Percentiles rank a stretch among this genome's conserved stretches.
These are phyloP conservation scores for Gonioctena quinquepunctata DNA, from an alignment of 1,140 invertebrate species.

Conservation along the genomic window DNA sequence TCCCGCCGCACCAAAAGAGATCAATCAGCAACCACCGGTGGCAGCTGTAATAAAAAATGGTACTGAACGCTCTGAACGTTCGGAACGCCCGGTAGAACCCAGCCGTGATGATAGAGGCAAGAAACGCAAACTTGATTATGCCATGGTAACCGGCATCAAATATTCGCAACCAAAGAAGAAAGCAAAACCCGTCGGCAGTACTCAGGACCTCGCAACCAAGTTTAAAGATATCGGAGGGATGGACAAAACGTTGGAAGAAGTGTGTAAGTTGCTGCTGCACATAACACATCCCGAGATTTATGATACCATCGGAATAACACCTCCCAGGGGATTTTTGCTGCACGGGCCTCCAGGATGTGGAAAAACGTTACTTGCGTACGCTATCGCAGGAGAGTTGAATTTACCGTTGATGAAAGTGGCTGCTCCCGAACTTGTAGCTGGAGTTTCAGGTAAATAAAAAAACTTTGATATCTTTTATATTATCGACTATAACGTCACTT, in stretches of 20 bases:
- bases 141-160: background rate
- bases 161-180: background rate
- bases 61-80: background rate
- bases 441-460: slow-evolving; percentile 69
- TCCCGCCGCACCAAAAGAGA: background rate
- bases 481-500: no score
- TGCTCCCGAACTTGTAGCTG: slow-evolving; percentile 90
- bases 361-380: slow-evolving; percentile 88
- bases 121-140: background rate
- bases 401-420: slow-evolving; percentile 84
- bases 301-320: slow-evolving; percentile 74
- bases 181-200: background rate
- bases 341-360: slow-evolving; percentile 93
- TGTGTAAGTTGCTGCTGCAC: slow-evolving; percentile 80
- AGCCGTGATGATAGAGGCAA: background rate
- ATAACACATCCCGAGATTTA: slow-evolving; percentile 85
- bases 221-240: slow-evolving; percentile 58
- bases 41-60: background rate
- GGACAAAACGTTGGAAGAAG: slow-evolving; percentile 72
- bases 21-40: background rate
- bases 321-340: slow-evolving; percentile 82
- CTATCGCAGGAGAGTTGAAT: slow-evolving; percentile 82
- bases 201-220: background rate
- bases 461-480: no score
- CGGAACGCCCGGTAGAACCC: background rate